phyloP scores from a whole-genome alignment of 2,113 vertebrate genomes.

The Bubo bubo region DNA sequence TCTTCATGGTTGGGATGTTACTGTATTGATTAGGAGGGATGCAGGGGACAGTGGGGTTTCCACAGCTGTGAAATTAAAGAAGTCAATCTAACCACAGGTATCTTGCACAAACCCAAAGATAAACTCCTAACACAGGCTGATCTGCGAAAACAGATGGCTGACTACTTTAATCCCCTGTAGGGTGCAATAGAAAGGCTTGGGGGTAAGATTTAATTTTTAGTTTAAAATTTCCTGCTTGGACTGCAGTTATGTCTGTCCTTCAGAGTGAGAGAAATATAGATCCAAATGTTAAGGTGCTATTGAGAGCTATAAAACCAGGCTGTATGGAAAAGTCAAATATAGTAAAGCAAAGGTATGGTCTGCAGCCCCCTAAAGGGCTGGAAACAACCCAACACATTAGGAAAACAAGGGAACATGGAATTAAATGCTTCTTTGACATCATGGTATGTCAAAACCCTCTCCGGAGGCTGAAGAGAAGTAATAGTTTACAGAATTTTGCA shows the following conservation, averaged over 20 bases:
- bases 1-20: fast-evolving
- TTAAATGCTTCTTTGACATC: not conserved
- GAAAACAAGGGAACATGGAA: not conserved
- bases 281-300: not conserved
- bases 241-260: not conserved
- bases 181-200: not conserved
- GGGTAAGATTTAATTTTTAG: not conserved
- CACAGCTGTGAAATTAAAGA: not conserved
- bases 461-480: not conserved
- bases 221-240: not conserved
- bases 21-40: not conserved
- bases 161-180: not conserved
- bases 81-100: not conserved
- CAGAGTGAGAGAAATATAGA: not conserved
- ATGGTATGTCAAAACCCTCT: not conserved
- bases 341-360: not conserved
- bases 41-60: fast-evolving
- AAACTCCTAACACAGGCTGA: not conserved
- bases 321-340: not conserved
- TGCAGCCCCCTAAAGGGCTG: not conserved
- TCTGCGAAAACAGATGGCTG: not conserved
- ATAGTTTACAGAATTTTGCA: not conserved
- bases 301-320: not conserved
- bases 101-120: not conserved
- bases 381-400: not conserved